phyloP scores from a whole-genome alignment of 1,140 invertebrate species.

The Papilio dardanus region DNA sequence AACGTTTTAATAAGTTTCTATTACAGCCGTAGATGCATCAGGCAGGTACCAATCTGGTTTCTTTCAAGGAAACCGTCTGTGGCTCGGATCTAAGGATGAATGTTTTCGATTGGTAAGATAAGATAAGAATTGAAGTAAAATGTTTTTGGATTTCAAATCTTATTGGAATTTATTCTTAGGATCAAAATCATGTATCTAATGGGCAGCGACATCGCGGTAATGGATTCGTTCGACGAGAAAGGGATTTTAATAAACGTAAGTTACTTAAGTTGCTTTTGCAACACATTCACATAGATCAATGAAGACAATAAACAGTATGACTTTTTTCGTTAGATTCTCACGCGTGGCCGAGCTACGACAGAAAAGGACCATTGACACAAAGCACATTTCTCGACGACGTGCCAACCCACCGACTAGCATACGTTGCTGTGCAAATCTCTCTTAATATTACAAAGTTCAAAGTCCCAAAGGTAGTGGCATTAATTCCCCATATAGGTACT shows the following conservation, averaged over 20 bases:
- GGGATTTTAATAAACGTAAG: slow-evolving; percentile 59
- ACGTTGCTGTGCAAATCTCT: slow-evolving; percentile 50
- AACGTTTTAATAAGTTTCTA: neutral
- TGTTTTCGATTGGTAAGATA: slow-evolving; percentile 60
- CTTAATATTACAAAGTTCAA: slow-evolving; percentile 68
- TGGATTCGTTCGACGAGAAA: slow-evolving; percentile 52
- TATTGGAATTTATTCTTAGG: slow-evolving; percentile 52
- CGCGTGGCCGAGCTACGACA: slow-evolving; percentile 49
- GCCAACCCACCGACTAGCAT: slow-evolving; percentile 56
- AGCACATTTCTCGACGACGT: slow-evolving; percentile 45
- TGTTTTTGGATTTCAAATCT: no score
- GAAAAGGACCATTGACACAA: neutral
- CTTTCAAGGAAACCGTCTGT: slow-evolving; percentile 60
- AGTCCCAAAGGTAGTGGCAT: slow-evolving; percentile 59
- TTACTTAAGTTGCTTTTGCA: slow-evolving; percentile 14
- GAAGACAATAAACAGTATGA: neutral
- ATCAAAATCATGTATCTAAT: slow-evolving; percentile 44
- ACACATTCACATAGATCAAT: neutral
- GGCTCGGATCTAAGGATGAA: slow-evolving; percentile 68
- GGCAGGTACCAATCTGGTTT: slow-evolving; percentile 63
- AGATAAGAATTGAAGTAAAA: no score
- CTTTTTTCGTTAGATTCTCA: slow-evolving; percentile 42
- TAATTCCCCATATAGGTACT: neutral
- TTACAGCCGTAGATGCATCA: slow-evolving; percentile 66
- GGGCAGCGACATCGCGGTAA: slow-evolving; percentile 49